phyloP scores from a whole-genome alignment of 1,140 invertebrate species.

The Venustaconcha ellipsiformis region DNA sequence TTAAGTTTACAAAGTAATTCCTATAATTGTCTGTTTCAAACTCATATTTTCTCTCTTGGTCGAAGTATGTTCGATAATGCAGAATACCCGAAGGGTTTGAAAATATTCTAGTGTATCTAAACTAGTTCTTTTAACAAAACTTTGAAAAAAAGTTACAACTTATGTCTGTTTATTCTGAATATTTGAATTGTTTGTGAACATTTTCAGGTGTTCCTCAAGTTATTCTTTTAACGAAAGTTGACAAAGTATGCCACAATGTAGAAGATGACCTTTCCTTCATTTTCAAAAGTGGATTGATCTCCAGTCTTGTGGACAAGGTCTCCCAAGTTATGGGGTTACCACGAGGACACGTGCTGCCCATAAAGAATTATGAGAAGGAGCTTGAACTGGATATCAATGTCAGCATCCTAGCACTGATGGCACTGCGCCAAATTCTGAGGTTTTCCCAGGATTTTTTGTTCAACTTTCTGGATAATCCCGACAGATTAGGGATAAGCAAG shows the following conservation, averaged over 20 bases:
- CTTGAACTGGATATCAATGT: slow-evolving; percentile 10
- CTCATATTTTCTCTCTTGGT: too few relatives aligned
- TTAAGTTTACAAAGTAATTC: too few relatives aligned
- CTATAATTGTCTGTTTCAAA: too few relatives aligned
- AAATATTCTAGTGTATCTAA: too few relatives aligned
- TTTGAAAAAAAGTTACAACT: too few relatives aligned
- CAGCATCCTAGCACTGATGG: slow-evolving; percentile 6
- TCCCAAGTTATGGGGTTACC: slow-evolving; percentile 21
- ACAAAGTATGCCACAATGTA: slow-evolving; percentile 10
- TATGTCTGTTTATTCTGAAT: too few relatives aligned
- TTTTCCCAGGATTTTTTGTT: slow-evolving; percentile 19
- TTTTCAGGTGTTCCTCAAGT: slow-evolving; percentile 19
- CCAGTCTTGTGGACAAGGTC: slow-evolving; percentile 16
- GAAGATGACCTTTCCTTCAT: slow-evolving; percentile 11
- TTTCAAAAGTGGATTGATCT: slow-evolving; percentile 10
- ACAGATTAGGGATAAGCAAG: too few relatives aligned
- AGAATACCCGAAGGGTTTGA: too few relatives aligned
- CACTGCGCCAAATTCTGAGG: slow-evolving; percentile 19
- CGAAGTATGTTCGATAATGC: too few relatives aligned
- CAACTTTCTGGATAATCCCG: too few relatives aligned
- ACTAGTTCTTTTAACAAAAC: too few relatives aligned
- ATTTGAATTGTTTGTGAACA: too few relatives aligned
- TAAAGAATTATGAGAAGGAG: slow-evolving; percentile 30
- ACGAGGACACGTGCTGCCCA: slow-evolving; percentile 19
- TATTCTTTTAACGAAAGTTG: slow-evolving; percentile 24